Percentiles rank a stretch among this genome's conserved stretches.
Conservation (phyloP, 2,797 vertebrate species). For the Anguilla anguilla region DNA sequence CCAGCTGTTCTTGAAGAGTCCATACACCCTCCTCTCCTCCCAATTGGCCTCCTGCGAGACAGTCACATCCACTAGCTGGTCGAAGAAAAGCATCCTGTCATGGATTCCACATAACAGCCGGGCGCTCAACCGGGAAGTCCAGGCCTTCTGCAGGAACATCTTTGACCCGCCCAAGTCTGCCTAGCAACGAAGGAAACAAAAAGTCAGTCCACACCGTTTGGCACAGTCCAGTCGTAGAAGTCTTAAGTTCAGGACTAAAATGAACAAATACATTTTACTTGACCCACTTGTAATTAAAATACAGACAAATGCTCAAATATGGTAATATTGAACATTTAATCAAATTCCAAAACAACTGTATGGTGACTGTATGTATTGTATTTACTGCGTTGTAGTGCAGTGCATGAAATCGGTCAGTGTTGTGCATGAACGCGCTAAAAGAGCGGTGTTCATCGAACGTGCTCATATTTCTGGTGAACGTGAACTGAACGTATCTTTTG, state of each 20-base stretch:
- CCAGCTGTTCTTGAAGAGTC: constrained; percentile 74
- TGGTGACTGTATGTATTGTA: no score
- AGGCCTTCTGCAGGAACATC: constrained; percentile 57
- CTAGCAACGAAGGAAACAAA: constrained; percentile 47
- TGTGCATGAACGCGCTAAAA: no score
- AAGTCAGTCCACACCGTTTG: not conserved
- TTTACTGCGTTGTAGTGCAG: no score
- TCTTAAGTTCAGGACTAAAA: not conserved
- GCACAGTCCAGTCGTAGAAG: not conserved
- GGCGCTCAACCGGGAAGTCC: constrained; percentile 71
- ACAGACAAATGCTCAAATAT: not conserved
- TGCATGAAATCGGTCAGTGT: no score
- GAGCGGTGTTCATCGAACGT: no score
- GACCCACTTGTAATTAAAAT: no score
- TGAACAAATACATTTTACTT: no score
- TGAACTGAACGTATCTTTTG: no score
- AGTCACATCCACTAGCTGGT: constrained; percentile 64
- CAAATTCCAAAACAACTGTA: no score
- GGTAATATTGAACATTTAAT: not conserved
- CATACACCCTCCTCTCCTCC: constrained; percentile 63
- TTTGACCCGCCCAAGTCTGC: constrained; percentile 65
- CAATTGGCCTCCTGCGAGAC: constrained; percentile 43
- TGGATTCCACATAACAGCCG: constrained; percentile 66
- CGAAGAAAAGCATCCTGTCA: constrained; percentile 45
- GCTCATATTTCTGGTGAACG: no score